A percentile compares a stretch with the other conserved stretches of the same genome.
Evolutionary conservation across 2,888 invertebrate genomes (phyloP).

Genomic region (Eupithecia pulchellata): DNA sequence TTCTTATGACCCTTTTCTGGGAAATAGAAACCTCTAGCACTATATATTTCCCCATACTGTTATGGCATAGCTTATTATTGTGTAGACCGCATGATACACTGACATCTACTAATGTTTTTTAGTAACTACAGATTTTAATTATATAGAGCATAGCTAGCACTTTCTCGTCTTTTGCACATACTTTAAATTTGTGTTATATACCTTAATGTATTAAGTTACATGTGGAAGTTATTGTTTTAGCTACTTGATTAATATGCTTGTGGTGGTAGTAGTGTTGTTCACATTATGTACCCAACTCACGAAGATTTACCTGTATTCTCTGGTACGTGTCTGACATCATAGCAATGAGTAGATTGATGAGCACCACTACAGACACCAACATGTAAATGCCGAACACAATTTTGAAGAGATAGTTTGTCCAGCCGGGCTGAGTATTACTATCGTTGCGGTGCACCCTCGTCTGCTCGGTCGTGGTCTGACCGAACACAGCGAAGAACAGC

Average conservation of each 20-base stretch:
- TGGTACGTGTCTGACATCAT: conserved; percentile 99
- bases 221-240: neutral
- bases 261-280: conserved; percentile 18
- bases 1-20: no score
- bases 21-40: no score
- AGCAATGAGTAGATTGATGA: conserved; percentile 99
- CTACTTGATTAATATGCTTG: conserved; percentile 19
- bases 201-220: neutral
- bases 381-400: conserved; percentile 97
- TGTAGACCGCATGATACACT: no score
- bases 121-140: no score
- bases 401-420: conserved; percentile 95
- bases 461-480: conserved; percentile 94
- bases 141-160: no score
- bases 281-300: conserved; percentile 40
- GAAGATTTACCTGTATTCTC: conserved; percentile 93
- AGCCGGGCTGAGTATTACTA: conserved; percentile 88
- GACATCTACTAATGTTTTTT: no score
- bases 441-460: conserved; percentile 88
- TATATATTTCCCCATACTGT: no score
- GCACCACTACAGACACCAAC: conserved; percentile 99
- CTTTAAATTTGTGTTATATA: no score
- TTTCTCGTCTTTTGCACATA: no score
- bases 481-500: conserved; percentile 99
- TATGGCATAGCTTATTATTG: no score